Conservation (phyloP, 30 jellyfish, hydroid and myxozoan genomes). For the Nemopilema nomurai region DNA sequence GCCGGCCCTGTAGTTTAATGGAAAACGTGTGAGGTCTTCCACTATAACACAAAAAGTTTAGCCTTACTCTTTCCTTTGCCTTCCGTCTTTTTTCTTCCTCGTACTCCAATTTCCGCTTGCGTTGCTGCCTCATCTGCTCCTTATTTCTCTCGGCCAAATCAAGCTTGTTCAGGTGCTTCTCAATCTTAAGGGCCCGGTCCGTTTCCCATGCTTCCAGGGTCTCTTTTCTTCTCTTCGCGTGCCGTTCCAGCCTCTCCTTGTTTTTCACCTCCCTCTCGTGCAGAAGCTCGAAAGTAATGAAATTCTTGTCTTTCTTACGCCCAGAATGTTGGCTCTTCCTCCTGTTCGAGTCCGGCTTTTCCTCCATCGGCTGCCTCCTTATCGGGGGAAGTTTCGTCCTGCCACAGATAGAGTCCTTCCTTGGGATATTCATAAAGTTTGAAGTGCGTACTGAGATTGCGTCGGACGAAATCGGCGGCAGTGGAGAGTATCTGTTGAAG, state of each 20-base stretch:
- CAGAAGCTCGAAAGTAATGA: neutral
- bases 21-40: neutral
- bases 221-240: constrained; percentile 52
- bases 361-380: constrained; percentile 26
- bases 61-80: constrained; percentile 62
- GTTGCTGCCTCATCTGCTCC: constrained; percentile 43
- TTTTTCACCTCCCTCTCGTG: constrained; percentile 28
- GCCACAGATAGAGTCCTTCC: neutral
- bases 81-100: constrained; percentile 58
- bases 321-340: neutral
- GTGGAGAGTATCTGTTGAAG: constrained; percentile 19
- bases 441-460: constrained; percentile 16
- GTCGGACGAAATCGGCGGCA: constrained; percentile 52
- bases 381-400: constrained; percentile 38
- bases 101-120: constrained; percentile 40
- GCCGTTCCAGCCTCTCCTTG: constrained; percentile 12
- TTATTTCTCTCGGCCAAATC: constrained; percentile 54
- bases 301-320: constrained; percentile 13
- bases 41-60: neutral
- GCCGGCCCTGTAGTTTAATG: no score
- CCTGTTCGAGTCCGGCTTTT: constrained; percentile 35
- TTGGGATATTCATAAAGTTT: constrained; percentile 1
- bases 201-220: constrained; percentile 8
- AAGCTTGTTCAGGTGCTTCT: constrained; percentile 26
- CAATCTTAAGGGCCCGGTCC: constrained; percentile 19